These are phyloP conservation scores for Venturia canescens DNA, from an alignment of 1,140 invertebrate genomes.

Conservation along the genomic window DNA sequence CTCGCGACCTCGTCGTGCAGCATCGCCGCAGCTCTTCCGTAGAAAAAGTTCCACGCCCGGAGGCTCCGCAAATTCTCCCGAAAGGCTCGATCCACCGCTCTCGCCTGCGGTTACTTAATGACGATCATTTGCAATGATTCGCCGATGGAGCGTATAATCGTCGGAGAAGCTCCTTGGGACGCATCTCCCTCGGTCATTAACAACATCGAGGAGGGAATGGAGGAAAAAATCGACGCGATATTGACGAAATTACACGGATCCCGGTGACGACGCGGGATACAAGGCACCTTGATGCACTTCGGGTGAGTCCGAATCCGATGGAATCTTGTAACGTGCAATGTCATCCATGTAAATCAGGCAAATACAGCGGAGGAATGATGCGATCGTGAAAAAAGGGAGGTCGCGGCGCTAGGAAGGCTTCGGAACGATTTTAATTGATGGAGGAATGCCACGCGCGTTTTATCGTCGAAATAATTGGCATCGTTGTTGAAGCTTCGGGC, in stretches of 20 bases:
- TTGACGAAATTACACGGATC: slow-evolving; percentile 31
- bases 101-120: slow-evolving; percentile 27
- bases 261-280: neutral
- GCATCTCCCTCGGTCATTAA: slow-evolving; percentile 28
- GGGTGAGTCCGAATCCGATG: slow-evolving; percentile 14
- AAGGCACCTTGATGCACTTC: slow-evolving; percentile 1
- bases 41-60: slow-evolving; percentile 17
- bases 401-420: neutral
- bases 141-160: slow-evolving; percentile 25
- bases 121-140: slow-evolving; percentile 43
- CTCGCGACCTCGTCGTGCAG: neutral
- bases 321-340: neutral
- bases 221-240: neutral
- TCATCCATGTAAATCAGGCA: slow-evolving; percentile 15
- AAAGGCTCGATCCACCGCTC: neutral
- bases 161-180: neutral
- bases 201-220: neutral
- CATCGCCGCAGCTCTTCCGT: neutral
- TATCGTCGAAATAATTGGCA: no score
- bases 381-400: neutral
- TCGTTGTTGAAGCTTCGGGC: no score
- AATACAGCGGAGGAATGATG: neutral
- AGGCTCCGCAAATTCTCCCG: neutral
- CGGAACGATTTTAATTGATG: neutral
- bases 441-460: no score